Conservation (phyloP, 2,113 vertebrate species). For the Gymnorhina tibicen region DNA sequence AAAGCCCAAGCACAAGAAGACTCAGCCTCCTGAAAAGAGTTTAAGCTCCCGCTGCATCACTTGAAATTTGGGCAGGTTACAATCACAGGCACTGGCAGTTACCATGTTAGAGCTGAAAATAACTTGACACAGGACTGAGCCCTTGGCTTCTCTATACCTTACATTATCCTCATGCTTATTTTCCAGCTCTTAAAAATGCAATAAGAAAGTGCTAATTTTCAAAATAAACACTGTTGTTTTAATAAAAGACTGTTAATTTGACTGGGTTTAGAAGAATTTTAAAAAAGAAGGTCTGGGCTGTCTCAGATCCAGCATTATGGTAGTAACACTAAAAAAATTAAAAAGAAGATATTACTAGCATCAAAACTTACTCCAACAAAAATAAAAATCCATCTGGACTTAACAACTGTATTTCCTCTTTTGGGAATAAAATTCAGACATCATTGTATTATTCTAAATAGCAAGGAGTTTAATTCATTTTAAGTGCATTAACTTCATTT, state of each 20-base stretch:
- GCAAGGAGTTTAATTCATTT: conserved; percentile 39
- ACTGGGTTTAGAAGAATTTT: background rate
- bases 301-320: background rate
- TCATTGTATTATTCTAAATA: conserved; percentile 25
- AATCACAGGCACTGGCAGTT: background rate
- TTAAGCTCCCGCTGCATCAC: background rate
- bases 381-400: conserved; percentile 57
- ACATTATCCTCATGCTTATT: background rate
- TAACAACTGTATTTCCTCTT: conserved; percentile 58
- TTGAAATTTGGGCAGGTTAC: background rate
- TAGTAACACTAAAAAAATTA: background rate
- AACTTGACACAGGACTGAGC: background rate
- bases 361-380: conserved; percentile 44
- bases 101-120: background rate
- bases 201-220: background rate
- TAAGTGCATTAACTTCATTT: conserved; percentile 9
- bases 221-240: background rate
- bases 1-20: background rate
- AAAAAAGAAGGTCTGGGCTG: background rate
- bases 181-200: background rate
- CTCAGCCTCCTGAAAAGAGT: background rate
- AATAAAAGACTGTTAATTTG: background rate
- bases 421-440: conserved; percentile 39
- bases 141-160: background rate
- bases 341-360: background rate